These are phyloP conservation scores for Circaetus cinerascens DNA, from an alignment of 2,113 vertebrate genomes.

Conservation along the genomic window DNA sequence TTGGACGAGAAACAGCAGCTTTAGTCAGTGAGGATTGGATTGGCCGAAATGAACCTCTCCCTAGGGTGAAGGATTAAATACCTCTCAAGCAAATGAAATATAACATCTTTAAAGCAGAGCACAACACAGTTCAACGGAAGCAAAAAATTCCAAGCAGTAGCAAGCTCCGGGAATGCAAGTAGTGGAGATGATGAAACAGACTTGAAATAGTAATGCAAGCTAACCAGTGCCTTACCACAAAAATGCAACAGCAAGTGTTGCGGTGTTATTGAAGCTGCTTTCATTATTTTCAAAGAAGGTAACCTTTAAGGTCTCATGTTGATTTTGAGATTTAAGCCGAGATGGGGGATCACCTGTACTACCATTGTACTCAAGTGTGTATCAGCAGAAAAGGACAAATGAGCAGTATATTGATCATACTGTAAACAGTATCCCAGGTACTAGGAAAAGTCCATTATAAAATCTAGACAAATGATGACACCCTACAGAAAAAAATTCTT, in stretches of 20 bases:
- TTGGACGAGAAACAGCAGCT: constrained; percentile 80
- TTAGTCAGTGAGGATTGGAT: constrained; percentile 88
- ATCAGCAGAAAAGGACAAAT: neutral
- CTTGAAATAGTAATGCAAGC: neutral
- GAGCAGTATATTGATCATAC: neutral
- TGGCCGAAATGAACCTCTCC: constrained; percentile 93
- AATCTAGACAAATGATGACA: neutral
- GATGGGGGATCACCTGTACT: neutral
- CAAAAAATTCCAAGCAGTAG: neutral
- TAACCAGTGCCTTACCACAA: neutral
- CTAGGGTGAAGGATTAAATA: constrained; percentile 43
- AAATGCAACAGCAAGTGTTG: neutral
- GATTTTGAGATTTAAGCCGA: neutral
- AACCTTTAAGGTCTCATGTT: neutral
- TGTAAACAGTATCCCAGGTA: neutral
- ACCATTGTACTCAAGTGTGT: neutral
- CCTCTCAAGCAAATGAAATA: neutral
- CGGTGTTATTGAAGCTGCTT: neutral
- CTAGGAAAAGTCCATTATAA: neutral
- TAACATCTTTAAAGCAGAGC: neutral
- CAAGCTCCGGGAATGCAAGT: neutral
- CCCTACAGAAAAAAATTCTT: neutral
- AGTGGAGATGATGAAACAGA: neutral
- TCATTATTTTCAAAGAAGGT: neutral
- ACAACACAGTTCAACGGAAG: neutral